Percentiles rank a stretch among this genome's conserved stretches.
Conservation (phyloP, 2,113 vertebrate genomes). For the Cebus imitator region DNA sequence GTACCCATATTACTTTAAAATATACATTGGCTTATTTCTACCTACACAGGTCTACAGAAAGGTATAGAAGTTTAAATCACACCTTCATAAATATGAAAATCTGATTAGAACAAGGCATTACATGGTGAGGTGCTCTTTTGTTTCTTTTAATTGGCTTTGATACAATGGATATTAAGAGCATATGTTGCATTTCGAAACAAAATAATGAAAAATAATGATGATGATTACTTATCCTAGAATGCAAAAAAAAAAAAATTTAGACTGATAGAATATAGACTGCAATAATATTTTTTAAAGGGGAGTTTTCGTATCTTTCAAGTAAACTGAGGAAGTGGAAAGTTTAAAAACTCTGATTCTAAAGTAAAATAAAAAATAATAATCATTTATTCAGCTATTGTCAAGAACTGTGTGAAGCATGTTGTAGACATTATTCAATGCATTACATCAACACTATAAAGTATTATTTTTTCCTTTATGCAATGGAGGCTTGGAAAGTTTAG, state of each 20-base stretch:
- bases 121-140: background rate
- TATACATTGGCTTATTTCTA: background rate
- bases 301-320: background rate
- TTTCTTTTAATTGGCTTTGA: conserved; percentile 12
- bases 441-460: background rate
- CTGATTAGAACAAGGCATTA: background rate
- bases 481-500: background rate
- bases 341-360: background rate
- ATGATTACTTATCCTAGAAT: background rate
- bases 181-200: background rate
- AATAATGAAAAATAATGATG: background rate
- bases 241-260: background rate
- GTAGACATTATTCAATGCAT: background rate
- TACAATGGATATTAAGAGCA: background rate
- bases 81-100: background rate
- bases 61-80: background rate
- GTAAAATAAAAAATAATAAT: background rate
- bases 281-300: background rate
- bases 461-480: background rate
- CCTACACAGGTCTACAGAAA: background rate
- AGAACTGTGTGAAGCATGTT: background rate
- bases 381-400: background rate
- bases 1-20: background rate
- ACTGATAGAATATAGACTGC: rapidly evolving
- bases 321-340: background rate